A percentile compares a stretch with the other conserved stretches of the same genome.
These are phyloP conservation scores for Drosophila sucinea DNA, from an alignment of 1,140 invertebrate species.

Conservation along the genomic window DNA sequence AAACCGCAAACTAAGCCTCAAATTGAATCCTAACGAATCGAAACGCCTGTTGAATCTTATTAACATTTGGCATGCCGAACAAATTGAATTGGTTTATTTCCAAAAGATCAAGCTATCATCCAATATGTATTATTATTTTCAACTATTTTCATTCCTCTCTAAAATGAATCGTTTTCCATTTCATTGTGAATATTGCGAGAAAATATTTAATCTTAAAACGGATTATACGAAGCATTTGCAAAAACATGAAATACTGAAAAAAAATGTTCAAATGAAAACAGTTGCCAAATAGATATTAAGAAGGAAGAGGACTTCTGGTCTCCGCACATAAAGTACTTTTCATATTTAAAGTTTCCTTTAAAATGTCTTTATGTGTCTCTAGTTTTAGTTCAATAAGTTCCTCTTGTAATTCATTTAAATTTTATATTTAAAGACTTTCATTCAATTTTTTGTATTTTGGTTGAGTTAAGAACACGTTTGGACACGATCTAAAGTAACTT, in stretches of 20 bases:
- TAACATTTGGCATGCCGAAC: conserved; percentile 46
- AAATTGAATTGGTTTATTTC: conserved; percentile 37
- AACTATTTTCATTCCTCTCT: conserved; percentile 59
- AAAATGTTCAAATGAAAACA: conserved; percentile 10
- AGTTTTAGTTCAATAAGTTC: too few relatives aligned
- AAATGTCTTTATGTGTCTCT: too few relatives aligned
- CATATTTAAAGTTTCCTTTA: too few relatives aligned
- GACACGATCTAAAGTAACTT: too few relatives aligned
- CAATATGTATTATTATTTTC: conserved; percentile 30
- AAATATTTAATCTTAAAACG: conserved; percentile 16
- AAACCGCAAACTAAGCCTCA: conserved; percentile 31
- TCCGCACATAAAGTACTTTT: too few relatives aligned
- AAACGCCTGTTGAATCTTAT: conserved; percentile 71
- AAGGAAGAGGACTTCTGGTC: too few relatives aligned
- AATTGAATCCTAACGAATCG: conserved; percentile 36
- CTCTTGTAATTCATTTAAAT: too few relatives aligned
- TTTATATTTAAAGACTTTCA: too few relatives aligned
- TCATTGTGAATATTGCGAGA: conserved; percentile 54
- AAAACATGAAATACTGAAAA: not conserved
- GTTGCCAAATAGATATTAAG: too few relatives aligned
- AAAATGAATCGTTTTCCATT: conserved; percentile 31
- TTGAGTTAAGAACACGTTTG: too few relatives aligned
- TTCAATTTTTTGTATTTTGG: too few relatives aligned
- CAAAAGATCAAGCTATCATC: conserved; percentile 25
- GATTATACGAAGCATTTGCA: conserved; percentile 49